phyloP scores from a whole-genome alignment of 2,797 vertebrate genomes.

The Hydrolagus colliei region DNA sequence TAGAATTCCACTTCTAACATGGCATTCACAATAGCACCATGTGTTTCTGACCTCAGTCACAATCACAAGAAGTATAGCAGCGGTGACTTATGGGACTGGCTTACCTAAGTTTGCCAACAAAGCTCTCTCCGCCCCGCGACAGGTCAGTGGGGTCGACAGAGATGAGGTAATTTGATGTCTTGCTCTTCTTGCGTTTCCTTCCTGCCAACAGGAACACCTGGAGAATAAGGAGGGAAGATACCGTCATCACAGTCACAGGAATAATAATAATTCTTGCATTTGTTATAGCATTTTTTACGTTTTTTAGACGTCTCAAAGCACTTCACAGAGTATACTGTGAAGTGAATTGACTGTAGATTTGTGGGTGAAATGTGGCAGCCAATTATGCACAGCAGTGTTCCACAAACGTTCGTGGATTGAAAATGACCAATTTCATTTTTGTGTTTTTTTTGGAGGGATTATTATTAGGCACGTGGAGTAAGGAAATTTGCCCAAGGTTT shows the following conservation, averaged over 20 bases:
- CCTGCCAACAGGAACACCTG: constrained; percentile 94
- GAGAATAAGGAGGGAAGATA: constrained; percentile 35
- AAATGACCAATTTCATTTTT: too few relatives aligned
- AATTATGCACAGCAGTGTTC: too few relatives aligned
- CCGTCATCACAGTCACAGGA: background rate
- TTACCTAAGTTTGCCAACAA: constrained; percentile 93
- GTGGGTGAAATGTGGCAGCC: too few relatives aligned
- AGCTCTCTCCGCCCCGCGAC: constrained; percentile 93
- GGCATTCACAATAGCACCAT: background rate
- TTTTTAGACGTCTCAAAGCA: too few relatives aligned
- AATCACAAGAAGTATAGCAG: background rate
- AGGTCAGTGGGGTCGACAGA: constrained; percentile 96
- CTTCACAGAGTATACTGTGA: too few relatives aligned
- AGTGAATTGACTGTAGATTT: too few relatives aligned
- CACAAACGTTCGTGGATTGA: too few relatives aligned
- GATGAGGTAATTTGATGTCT: constrained; percentile 99
- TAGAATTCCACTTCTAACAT: background rate
- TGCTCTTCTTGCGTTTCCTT: constrained; percentile 98
- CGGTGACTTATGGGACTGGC: background rate
- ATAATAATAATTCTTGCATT: background rate
- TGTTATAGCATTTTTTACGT: too few relatives aligned
- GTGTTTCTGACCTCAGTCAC: background rate
- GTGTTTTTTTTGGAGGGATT: too few relatives aligned
- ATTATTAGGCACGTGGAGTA: too few relatives aligned
- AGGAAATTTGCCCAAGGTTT: too few relatives aligned